Evolutionary conservation across 2,888 invertebrate genomes (phyloP).

Genomic region (Ethmia dodecea): DNA sequence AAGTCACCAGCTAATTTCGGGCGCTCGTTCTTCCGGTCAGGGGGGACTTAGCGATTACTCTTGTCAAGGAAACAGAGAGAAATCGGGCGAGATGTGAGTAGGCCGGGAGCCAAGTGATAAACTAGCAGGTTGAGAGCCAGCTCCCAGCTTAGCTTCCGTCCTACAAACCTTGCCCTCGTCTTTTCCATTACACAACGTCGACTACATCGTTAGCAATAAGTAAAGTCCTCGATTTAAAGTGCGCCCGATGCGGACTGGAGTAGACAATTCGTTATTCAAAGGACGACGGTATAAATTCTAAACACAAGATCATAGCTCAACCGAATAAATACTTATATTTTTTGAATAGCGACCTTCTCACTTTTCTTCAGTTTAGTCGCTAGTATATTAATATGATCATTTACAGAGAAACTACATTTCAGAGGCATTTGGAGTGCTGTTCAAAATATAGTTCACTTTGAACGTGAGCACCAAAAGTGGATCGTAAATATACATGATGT

Average conservation of each 20-base stretch:
- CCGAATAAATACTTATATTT: too few relatives aligned
- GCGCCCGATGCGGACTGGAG: slow-evolving; percentile 1
- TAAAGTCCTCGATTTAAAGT: slow-evolving; percentile 5
- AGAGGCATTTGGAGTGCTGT: too few relatives aligned
- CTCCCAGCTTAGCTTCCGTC: slow-evolving; percentile 8
- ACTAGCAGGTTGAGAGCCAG: slow-evolving; percentile 12
- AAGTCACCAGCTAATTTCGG: slow-evolving; percentile 33
- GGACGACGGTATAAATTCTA: too few relatives aligned
- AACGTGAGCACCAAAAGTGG: too few relatives aligned
- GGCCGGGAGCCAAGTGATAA: slow-evolving; percentile 16
- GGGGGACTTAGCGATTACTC: slow-evolving; percentile 29
- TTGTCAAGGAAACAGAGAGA: slow-evolving; percentile 35
- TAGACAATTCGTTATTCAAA: too few relatives aligned
- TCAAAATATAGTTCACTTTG: too few relatives aligned
- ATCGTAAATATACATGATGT: too few relatives aligned
- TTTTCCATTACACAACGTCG: slow-evolving; percentile 8
- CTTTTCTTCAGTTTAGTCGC: too few relatives aligned
- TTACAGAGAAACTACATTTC: too few relatives aligned
- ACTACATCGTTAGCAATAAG: slow-evolving; percentile 1
- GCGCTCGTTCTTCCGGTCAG: slow-evolving; percentile 25
- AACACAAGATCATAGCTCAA: too few relatives aligned
- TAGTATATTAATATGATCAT: too few relatives aligned
- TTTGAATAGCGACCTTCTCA: too few relatives aligned
- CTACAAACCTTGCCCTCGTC: slow-evolving; percentile 7
- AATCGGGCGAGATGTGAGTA: slow-evolving; percentile 27